Conservation (phyloP, 2,888 invertebrate genomes). For the Helobdella robusta region DNA sequence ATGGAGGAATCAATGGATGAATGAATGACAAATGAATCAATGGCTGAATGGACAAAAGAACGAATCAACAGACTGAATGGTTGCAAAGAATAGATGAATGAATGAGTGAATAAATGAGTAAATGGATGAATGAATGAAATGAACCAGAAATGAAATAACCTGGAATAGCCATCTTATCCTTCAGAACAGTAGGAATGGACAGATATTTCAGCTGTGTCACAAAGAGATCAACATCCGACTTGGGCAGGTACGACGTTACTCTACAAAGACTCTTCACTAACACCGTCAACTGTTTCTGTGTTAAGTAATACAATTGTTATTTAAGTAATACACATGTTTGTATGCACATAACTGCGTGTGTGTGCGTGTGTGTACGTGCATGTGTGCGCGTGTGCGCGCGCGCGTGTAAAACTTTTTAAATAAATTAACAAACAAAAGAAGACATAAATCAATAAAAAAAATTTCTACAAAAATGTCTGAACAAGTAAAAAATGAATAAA, state of each 20-base stretch:
- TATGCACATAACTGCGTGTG: too few species aligned
- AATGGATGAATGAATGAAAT: not conserved
- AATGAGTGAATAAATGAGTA: not conserved
- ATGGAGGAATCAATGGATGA: too few species aligned
- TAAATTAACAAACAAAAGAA: too few species aligned
- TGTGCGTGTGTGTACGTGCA: too few species aligned
- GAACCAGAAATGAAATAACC: constrained; percentile 6
- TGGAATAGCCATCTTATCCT: constrained; percentile 49
- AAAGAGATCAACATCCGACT: constrained; percentile 61
- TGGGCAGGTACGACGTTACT: constrained; percentile 61
- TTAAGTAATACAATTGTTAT: too few species aligned
- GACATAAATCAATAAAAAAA: too few species aligned
- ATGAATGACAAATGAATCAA: too few species aligned
- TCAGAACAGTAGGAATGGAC: constrained; percentile 56
- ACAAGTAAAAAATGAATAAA: not conserved
- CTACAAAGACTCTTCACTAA: constrained; percentile 66
- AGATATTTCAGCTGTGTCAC: constrained; percentile 68
- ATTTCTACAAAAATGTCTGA: not conserved
- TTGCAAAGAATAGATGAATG: too few species aligned
- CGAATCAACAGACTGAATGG: too few species aligned
- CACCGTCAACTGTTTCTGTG: constrained; percentile 57
- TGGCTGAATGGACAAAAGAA: too few species aligned
- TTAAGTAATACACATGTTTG: too few species aligned
- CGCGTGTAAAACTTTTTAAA: constrained; percentile 18
- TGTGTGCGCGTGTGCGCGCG: too few species aligned